A percentile compares a stretch with the other conserved stretches of the same genome.
phyloP scores from a whole-genome alignment of 2,113 vertebrate species.

The Myrmecobius fasciatus region DNA sequence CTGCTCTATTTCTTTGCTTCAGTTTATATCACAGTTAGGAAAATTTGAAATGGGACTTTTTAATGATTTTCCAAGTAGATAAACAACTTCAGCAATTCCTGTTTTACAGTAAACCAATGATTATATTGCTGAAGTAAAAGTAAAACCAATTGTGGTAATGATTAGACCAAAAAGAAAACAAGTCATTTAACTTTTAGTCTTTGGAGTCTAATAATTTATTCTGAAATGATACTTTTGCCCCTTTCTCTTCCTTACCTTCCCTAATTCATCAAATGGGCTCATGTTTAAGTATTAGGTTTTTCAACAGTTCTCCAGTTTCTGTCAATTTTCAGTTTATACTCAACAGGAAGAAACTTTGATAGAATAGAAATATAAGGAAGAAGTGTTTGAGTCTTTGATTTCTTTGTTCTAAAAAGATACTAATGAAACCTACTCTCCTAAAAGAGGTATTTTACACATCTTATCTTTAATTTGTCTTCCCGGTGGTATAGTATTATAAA shows the following conservation, averaged over 20 bases:
- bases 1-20: neutral
- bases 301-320: neutral
- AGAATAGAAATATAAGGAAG: neutral
- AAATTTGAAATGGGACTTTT: neutral
- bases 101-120: neutral
- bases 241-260: neutral
- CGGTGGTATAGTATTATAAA: neutral
- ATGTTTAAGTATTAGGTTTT: neutral
- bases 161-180: neutral
- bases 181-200: neutral
- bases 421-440: neutral
- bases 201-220: neutral
- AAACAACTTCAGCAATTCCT: neutral
- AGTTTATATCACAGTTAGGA: neutral
- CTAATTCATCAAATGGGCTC: neutral
- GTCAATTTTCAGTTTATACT: neutral
- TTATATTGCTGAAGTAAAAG: neutral
- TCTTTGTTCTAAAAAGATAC: neutral
- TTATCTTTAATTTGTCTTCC: neutral
- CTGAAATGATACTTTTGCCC: neutral
- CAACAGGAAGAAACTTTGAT: neutral
- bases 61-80: too few relatives aligned
- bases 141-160: neutral
- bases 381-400: neutral
- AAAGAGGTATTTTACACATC: neutral